Evolutionary conservation across 1,140 invertebrate genomes (phyloP).

Genomic region (Tribolium castaneum): DNA sequence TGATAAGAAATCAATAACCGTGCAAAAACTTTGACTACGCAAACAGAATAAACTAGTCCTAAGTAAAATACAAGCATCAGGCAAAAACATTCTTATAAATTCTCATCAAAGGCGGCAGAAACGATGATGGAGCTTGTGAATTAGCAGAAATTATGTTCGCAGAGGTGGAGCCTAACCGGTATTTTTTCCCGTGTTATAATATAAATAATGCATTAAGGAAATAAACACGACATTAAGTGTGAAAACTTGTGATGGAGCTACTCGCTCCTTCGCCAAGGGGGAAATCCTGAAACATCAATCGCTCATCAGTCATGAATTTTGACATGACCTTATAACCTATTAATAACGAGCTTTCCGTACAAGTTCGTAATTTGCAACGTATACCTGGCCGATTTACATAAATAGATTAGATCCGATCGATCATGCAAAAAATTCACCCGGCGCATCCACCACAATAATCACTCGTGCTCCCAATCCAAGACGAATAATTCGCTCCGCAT

Average conservation of each 20-base stretch:
- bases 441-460: neutral
- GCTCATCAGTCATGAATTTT: constrained; percentile 36
- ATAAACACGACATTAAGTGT: constrained; percentile 39
- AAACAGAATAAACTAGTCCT: neutral
- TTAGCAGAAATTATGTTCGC: constrained; percentile 26
- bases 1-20: constrained; percentile 17
- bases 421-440: neutral
- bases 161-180: neutral
- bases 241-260: constrained; percentile 35
- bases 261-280: constrained; percentile 4
- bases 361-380: constrained; percentile 25
- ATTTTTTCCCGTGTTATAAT: constrained; percentile 10
- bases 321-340: constrained; percentile 28
- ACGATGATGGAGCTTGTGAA: constrained; percentile 11
- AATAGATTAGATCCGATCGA: neutral
- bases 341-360: constrained; percentile 25
- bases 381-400: constrained; percentile 15
- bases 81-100: neutral
- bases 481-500: neutral
- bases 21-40: constrained; percentile 7
- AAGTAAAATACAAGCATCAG: neutral
- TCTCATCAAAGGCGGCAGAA: constrained; percentile 12
- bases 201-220: constrained; percentile 44
- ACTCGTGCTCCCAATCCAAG: neutral
- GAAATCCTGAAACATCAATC: constrained; percentile 41